Conservation (phyloP, 2,888 invertebrate genomes). For the Eulithis prunata region DNA sequence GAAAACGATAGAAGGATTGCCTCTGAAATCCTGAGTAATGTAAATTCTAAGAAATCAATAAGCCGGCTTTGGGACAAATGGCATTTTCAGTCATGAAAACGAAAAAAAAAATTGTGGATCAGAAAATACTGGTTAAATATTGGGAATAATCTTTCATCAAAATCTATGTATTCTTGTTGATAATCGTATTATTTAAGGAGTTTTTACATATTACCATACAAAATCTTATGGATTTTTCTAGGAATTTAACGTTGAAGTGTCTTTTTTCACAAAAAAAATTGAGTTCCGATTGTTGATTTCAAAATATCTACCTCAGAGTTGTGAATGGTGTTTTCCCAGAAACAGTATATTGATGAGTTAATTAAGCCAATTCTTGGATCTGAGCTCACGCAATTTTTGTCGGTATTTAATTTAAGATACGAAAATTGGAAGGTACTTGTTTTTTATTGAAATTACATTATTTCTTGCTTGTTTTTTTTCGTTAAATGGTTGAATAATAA, state of each 20-base stretch:
- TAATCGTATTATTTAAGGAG: too few relatives aligned
- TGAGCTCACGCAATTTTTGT: conserved; percentile 11
- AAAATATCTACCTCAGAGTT: too few relatives aligned
- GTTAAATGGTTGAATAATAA: conserved; percentile 1
- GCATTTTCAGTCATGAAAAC: not conserved
- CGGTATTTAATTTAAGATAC: conserved; percentile 8
- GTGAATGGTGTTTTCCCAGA: too few relatives aligned
- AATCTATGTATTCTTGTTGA: too few relatives aligned
- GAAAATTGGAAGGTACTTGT: conserved; percentile 8
- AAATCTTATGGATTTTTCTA: too few relatives aligned
- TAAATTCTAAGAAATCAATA: conserved; percentile 28
- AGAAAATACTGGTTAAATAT: too few relatives aligned
- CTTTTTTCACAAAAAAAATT: too few relatives aligned
- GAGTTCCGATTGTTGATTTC: too few relatives aligned
- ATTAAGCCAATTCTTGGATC: conserved; percentile 51
- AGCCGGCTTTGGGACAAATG: conserved; percentile 6
- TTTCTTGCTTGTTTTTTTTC: conserved; percentile 2
- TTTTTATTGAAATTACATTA: conserved; percentile 4
- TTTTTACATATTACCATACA: too few relatives aligned
- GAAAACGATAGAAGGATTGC: conserved; percentile 46
- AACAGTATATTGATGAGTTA: conserved; percentile 50
- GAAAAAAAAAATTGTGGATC: not conserved
- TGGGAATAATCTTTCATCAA: too few relatives aligned
- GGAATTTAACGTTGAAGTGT: too few relatives aligned
- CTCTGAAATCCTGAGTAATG: conserved; percentile 21